These are phyloP conservation scores for Teleopsis dalmanni DNA, from an alignment of 1,140 invertebrate genomes.

Conservation along the genomic window DNA sequence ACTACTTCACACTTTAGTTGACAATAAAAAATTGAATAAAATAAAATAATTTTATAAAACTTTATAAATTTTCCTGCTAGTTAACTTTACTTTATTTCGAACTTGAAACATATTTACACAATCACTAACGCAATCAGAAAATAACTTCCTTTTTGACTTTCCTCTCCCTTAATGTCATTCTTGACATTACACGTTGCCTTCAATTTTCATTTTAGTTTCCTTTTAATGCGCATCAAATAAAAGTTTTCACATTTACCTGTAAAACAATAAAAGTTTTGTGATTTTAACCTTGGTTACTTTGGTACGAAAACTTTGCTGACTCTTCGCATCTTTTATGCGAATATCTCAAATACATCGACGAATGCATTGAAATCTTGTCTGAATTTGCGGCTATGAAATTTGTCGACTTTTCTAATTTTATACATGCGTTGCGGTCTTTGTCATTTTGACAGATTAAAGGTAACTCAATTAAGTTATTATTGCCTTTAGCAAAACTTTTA, in stretches of 20 bases:
- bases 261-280: constrained; percentile 11
- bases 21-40: too few species aligned
- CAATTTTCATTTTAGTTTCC: constrained; percentile 3
- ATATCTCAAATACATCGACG: neutral
- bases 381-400: neutral
- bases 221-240: constrained; percentile 6
- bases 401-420: neutral
- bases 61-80: neutral
- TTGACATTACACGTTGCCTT: too few species aligned
- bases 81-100: neutral
- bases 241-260: constrained; percentile 8
- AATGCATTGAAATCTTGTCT: neutral
- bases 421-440: neutral
- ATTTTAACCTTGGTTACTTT: constrained; percentile 12
- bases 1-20: too few species aligned
- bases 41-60: neutral
- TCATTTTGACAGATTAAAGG: constrained; percentile 13
- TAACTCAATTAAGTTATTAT: constrained; percentile 12
- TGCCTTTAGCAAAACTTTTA: constrained; percentile 2
- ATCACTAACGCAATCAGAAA: too few species aligned
- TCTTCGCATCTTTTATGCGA: constrained; percentile 2
- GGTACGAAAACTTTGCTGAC: constrained; percentile 5
- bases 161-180: too few species aligned
- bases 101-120: too few species aligned
- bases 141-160: too few species aligned